Evolutionary conservation across 1,140 invertebrate species (phyloP).

Genomic region (Pseudomyrmex pallidus): DNA sequence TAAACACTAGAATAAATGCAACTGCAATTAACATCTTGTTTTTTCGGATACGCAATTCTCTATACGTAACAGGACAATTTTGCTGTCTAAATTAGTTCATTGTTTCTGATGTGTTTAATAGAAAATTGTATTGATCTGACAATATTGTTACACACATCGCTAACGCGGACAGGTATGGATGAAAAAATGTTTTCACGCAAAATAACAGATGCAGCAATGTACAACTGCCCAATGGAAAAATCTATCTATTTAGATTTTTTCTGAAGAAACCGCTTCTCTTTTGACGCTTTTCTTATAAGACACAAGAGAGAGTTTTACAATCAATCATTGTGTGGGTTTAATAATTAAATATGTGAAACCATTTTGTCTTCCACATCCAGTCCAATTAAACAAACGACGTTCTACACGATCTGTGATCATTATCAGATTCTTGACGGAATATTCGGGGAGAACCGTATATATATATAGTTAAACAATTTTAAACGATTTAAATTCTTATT

Average conservation of each 20-base stretch:
- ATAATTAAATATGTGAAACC: background rate
- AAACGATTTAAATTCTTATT: constrained; percentile 65
- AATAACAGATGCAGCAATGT: background rate
- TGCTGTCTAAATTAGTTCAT: background rate
- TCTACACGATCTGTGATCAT: constrained; percentile 70
- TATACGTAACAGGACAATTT: background rate
- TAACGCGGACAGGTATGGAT: background rate
- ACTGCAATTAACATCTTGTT: too few species aligned
- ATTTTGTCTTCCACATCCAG: background rate
- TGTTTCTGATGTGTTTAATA: background rate
- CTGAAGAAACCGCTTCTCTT: too few species aligned
- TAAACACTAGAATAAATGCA: too few species aligned
- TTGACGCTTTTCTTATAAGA: background rate
- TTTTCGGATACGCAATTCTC: too few species aligned
- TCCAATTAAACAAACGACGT: constrained; percentile 46
- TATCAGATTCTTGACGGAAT: constrained; percentile 65
- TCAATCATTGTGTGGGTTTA: background rate
- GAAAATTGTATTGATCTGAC: background rate
- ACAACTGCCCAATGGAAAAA: background rate
- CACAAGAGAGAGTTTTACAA: background rate
- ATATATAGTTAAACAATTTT: constrained; percentile 62
- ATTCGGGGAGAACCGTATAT: constrained; percentile 30
- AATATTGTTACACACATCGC: background rate
- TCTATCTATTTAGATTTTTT: too few species aligned
- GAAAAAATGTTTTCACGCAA: constrained; percentile 25